phyloP scores from a whole-genome alignment of 2,797 vertebrate species.

The Hydrocynus forskahlii region DNA sequence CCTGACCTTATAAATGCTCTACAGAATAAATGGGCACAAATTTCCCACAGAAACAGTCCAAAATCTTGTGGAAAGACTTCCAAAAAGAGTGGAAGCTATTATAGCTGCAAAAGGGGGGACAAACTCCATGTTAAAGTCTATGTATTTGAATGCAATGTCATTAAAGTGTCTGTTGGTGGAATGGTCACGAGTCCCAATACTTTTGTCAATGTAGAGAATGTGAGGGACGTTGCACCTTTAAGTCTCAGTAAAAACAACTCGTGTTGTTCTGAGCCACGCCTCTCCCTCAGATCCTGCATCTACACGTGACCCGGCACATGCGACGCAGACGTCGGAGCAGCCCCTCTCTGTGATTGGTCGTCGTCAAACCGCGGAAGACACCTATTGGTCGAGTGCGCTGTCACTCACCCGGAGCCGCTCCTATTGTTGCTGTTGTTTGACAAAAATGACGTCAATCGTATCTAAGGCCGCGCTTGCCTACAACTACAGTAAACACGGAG shows the following conservation, averaged over 20 bases:
- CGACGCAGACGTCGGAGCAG: conserved; percentile 48
- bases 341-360: conserved; percentile 66
- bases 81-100: too few species aligned
- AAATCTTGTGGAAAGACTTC: too few species aligned
- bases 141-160: too few species aligned
- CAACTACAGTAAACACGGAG: conserved; percentile 43
- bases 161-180: too few species aligned
- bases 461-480: conserved; percentile 63
- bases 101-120: too few species aligned
- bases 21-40: too few species aligned
- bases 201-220: too few species aligned
- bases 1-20: too few species aligned
- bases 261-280: conserved; percentile 62
- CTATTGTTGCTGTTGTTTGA: conserved; percentile 73
- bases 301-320: conserved; percentile 71
- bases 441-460: conserved; percentile 75
- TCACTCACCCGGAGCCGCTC: conserved; percentile 56
- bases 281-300: conserved; percentile 64
- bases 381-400: conserved; percentile 66
- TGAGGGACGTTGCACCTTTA: conserved; percentile 63
- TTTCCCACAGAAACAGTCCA: too few species aligned
- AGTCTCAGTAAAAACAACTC: conserved; percentile 58
- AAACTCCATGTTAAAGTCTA: too few species aligned
- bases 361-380: conserved; percentile 56
- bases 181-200: too few species aligned